Conservation (phyloP, 2,113 vertebrate genomes). For the Tretioscincus oriximinensis region DNA sequence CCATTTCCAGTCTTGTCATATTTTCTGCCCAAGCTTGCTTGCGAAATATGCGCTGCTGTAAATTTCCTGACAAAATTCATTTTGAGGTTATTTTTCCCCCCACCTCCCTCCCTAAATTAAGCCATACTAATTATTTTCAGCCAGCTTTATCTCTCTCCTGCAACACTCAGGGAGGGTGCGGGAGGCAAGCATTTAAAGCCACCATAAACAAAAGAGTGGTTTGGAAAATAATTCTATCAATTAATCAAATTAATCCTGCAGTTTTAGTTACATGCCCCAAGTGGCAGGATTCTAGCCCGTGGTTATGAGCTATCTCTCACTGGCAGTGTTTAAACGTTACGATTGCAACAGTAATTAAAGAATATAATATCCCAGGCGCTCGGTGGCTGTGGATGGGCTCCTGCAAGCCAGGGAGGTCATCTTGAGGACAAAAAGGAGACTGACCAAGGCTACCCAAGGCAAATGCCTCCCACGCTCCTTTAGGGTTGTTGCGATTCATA, state of each 20-base stretch:
- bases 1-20: slow-evolving; percentile 57
- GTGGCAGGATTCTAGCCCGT: slow-evolving; percentile 67
- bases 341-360: slow-evolving; percentile 69
- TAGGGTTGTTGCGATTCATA: background rate
- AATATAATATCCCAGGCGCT: slow-evolving; percentile 36
- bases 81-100: slow-evolving; percentile 58
- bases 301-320: slow-evolving; percentile 65
- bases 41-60: slow-evolving; percentile 52
- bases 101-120: slow-evolving; percentile 65
- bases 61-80: slow-evolving; percentile 65
- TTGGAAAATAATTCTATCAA: slow-evolving; percentile 78
- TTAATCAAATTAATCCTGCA: slow-evolving; percentile 78
- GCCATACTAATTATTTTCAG: slow-evolving; percentile 76
- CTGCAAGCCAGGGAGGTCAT: slow-evolving; percentile 43
- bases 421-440: slow-evolving; percentile 41
- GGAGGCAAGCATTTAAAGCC: slow-evolving; percentile 68
- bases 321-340: slow-evolving; percentile 60
- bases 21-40: slow-evolving; percentile 54
- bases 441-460: background rate
- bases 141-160: slow-evolving; percentile 72
- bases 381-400: slow-evolving; percentile 23
- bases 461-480: background rate
- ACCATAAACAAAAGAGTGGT: slow-evolving; percentile 75
- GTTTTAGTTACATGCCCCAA: slow-evolving; percentile 77
- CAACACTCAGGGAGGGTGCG: slow-evolving; percentile 70